A percentile compares a stretch with the other conserved stretches of the same genome.
Evolutionary conservation across 2,888 invertebrate species (phyloP).

Genomic region (Miltochrista miniata): DNA sequence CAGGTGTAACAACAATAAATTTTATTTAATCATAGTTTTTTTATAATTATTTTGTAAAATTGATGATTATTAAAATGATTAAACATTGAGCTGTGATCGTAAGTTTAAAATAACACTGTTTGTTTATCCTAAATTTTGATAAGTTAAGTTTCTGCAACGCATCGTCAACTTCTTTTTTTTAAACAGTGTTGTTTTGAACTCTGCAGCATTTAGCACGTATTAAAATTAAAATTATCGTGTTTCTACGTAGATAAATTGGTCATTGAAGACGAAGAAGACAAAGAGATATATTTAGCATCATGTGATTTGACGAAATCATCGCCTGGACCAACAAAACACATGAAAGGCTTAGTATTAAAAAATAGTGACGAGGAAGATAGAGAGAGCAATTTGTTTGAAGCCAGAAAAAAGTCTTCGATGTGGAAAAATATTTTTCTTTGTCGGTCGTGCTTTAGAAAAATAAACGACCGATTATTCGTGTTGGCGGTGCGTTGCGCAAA

Average conservation of each 20-base stretch:
- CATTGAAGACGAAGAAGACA: constrained; percentile 48
- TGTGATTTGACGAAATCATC: constrained; percentile 59
- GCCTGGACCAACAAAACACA: constrained; percentile 37
- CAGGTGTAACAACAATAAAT: background rate
- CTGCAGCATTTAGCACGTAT: constrained; percentile 2
- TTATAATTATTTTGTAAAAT: background rate
- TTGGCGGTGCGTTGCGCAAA: constrained; percentile 72
- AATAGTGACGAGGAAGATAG: constrained; percentile 42
- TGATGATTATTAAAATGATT: background rate
- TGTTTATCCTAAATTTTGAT: constrained; percentile 43
- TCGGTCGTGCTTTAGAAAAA: constrained; percentile 41
- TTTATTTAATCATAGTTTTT: background rate
- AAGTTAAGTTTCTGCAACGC: constrained; percentile 53
- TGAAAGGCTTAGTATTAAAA: constrained; percentile 60
- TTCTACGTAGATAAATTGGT: constrained; percentile 41
- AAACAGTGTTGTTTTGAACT: constrained; percentile 65
- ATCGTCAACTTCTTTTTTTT: constrained; percentile 37
- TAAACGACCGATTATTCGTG: constrained; percentile 54
- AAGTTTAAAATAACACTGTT: constrained; percentile 64
- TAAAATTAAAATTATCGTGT: constrained; percentile 16
- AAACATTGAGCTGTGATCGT: background rate
- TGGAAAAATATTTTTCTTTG: constrained; percentile 62
- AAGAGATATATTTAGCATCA: constrained; percentile 61
- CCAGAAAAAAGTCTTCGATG: constrained; percentile 24
- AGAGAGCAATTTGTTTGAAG: constrained; percentile 14